phyloP scores from a whole-genome alignment of 2,888 invertebrate species.

The Brenthis ino region DNA sequence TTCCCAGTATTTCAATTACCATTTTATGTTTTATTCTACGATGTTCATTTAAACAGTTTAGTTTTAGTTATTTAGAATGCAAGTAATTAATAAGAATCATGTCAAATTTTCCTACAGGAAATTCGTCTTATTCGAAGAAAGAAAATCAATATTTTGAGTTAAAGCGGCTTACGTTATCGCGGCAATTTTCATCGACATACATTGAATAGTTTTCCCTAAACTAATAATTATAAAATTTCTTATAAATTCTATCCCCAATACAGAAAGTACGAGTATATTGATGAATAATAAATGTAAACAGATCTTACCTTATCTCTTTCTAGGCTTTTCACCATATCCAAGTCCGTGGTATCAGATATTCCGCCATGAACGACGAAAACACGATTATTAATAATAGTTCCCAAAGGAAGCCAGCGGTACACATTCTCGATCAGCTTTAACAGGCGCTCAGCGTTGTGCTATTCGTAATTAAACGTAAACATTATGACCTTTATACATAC shows the following conservation, averaged over 20 bases:
- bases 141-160: too few species aligned
- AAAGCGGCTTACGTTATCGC: too few species aligned
- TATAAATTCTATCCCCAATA: not conserved
- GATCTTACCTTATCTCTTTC: conserved; percentile 90
- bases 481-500: not conserved
- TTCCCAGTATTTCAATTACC: too few species aligned
- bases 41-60: too few species aligned
- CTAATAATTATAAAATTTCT: not conserved
- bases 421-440: conserved; percentile 93
- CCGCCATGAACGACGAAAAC: conserved; percentile 96
- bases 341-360: conserved; percentile 93
- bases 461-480: conserved; percentile 54
- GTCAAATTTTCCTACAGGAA: too few species aligned
- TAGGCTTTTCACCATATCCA: conserved; percentile 89
- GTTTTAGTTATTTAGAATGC: too few species aligned
- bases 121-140: too few species aligned
- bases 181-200: too few species aligned
- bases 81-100: too few species aligned
- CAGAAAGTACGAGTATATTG: not conserved
- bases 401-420: conserved; percentile 95
- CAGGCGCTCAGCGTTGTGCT: conserved; percentile 90
- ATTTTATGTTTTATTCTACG: too few species aligned
- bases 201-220: not conserved
- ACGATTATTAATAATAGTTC: conserved; percentile 93
- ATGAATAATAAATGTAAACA: not conserved